Conservation (phyloP, 2,113 vertebrate species). For the Patagioenas fasciata region DNA sequence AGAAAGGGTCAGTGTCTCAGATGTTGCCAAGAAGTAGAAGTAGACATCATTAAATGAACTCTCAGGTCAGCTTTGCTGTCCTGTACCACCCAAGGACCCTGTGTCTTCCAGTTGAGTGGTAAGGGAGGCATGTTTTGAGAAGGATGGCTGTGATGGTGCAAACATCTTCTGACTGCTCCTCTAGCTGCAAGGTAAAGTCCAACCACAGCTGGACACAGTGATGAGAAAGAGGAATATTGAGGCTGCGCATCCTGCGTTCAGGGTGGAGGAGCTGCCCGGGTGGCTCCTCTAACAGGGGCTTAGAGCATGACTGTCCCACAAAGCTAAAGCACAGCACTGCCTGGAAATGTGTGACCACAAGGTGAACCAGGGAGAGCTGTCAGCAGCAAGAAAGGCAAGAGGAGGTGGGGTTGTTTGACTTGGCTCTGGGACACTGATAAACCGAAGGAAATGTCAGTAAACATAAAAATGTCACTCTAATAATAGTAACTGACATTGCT, state of each 20-base stretch:
- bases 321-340: not conserved
- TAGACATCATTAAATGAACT: accelerated
- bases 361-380: not conserved
- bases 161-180: not conserved
- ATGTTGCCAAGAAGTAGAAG: not conserved
- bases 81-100: not conserved
- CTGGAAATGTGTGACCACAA: not conserved
- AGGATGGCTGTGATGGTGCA: not conserved
- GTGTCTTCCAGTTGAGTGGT: not conserved
- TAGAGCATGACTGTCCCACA: accelerated
- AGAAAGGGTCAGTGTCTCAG: not conserved
- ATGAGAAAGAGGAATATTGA: accelerated
- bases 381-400: not conserved
- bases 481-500: not conserved
- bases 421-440: conserved; percentile 6
- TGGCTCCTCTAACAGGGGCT: not conserved
- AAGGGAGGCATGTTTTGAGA: not conserved
- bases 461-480: not conserved
- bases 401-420: conserved; percentile 25
- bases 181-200: not conserved
- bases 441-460: not conserved
- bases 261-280: not conserved
- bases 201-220: accelerated
- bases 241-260: not conserved
- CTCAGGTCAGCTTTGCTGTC: not conserved